phyloP scores from a whole-genome alignment of 1,140 invertebrate species.

The Drosophila ironensis region DNA sequence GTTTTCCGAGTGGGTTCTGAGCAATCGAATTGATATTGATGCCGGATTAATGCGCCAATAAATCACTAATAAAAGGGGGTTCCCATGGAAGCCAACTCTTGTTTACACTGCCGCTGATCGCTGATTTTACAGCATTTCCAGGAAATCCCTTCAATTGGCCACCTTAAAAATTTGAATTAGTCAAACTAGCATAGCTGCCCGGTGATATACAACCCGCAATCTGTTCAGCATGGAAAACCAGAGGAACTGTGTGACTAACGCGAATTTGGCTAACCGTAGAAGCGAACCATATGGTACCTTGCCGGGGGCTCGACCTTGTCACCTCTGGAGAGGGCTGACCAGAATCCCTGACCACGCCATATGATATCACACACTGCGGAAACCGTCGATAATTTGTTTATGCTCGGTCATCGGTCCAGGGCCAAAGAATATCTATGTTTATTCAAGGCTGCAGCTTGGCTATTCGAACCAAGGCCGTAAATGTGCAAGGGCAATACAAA shows the following conservation, averaged over 20 bases:
- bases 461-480: conserved; percentile 55
- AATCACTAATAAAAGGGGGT: conserved; percentile 74
- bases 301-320: conserved; percentile 52
- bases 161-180: not conserved
- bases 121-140: not conserved
- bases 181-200: not conserved
- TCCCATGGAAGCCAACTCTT: too few relatives aligned
- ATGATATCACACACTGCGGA: conserved; percentile 47
- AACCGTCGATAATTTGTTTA: conserved; percentile 76
- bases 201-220: not conserved
- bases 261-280: conserved; percentile 54
- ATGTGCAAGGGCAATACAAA: conserved; percentile 53
- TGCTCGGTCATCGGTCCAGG: conserved; percentile 50
- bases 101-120: too few relatives aligned
- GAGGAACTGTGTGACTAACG: conserved; percentile 17
- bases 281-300: conserved; percentile 9
- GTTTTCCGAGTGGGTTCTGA: conserved; percentile 32
- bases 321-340: conserved; percentile 42
- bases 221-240: not conserved
- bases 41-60: conserved; percentile 60
- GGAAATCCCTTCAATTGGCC: too few relatives aligned
- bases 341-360: conserved; percentile 35
- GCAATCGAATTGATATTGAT: conserved; percentile 71
- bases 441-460: conserved; percentile 48
- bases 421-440: not conserved